phyloP scores from a whole-genome alignment of 2,113 vertebrate species.

The Miniopterus natalensis region DNA sequence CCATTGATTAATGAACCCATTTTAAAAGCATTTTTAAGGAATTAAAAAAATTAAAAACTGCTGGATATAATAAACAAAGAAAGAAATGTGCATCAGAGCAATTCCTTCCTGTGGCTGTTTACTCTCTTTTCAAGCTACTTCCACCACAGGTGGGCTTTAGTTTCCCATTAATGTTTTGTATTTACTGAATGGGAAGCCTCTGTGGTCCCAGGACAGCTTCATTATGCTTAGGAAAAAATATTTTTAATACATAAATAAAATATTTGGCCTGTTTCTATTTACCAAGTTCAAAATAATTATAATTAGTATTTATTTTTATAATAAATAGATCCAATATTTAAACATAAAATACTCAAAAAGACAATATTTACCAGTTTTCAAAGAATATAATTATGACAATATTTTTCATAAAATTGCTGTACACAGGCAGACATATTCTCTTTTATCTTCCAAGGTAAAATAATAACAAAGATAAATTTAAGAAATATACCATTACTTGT shows the following conservation, averaged over 20 bases:
- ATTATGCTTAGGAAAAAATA: background rate
- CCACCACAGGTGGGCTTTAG: background rate
- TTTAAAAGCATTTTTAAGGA: background rate
- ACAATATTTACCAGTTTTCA: background rate
- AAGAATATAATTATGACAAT: background rate
- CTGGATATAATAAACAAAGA: background rate
- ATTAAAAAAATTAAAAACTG: background rate
- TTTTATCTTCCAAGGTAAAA: background rate
- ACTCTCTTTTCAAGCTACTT: background rate
- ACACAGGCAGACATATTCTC: background rate
- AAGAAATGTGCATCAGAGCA: background rate
- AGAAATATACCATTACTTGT: background rate
- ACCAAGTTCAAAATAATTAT: background rate
- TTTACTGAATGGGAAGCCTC: background rate
- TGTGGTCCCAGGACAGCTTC: background rate
- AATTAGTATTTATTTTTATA: background rate
- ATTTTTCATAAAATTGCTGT: background rate
- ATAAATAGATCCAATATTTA: conserved; percentile 7
- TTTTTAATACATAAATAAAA: background rate
- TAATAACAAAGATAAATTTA: conserved; percentile 3
- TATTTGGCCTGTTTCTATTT: background rate
- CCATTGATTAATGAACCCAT: background rate
- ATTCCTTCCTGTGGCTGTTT: background rate
- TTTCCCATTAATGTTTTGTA: background rate
- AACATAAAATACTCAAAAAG: conserved; percentile 30